Base-by-base conservation (phyloP, 2,888 invertebrate species). In the Ditylenchus weischeri region DNA sequence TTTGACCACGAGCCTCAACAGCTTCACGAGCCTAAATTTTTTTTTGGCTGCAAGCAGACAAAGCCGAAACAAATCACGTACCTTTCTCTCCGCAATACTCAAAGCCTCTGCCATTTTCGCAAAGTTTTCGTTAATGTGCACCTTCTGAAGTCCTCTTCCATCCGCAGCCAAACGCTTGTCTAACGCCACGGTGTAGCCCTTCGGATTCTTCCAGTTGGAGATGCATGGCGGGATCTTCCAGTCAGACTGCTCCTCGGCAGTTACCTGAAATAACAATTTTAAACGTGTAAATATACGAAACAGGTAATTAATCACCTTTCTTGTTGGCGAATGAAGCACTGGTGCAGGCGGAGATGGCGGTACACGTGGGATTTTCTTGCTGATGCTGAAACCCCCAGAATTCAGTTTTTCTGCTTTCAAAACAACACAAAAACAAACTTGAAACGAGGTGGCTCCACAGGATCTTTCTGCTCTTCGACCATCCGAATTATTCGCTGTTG, bases 141-240 rank as follows among this genome's bases (percentile, higher is more conserved):
- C 77, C 73, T 85, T 84, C 82, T 98, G 98, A 1, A 98, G 86
- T 0, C 98, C 98, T 61, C 98, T 87, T 0, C 98, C 98, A 85
- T 98, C 98, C 0, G 98, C 96, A 0, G 98, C 98, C 70, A 99
- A 86, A 70, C 98, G 89, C 85, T 98, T 98, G 85, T 98, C 96
- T 75, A 98, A 85, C 0, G 96, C 96, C 76, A 98, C 95, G 0
- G 96, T 98, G 86, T 94, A 94, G 78, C 76, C 74, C 36, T 75
- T 77, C 10, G 74, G 74, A 84, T 99, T 98, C 86, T 98, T 98
- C 98, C 98, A 99, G 84, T 98, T 98, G 0, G 92, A 93, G 73
- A 99, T 95, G 80, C 96, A 98, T 0, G 98, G 98, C 10, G 98
- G 98, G 75, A 91, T 91, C 86, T 96, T 96, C 98, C 98, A 98